Percentiles rank a stretch among this genome's conserved stretches.
Evolutionary conservation across 2,888 invertebrate species (phyloP).

Genomic region (Tipula vernalis): DNA sequence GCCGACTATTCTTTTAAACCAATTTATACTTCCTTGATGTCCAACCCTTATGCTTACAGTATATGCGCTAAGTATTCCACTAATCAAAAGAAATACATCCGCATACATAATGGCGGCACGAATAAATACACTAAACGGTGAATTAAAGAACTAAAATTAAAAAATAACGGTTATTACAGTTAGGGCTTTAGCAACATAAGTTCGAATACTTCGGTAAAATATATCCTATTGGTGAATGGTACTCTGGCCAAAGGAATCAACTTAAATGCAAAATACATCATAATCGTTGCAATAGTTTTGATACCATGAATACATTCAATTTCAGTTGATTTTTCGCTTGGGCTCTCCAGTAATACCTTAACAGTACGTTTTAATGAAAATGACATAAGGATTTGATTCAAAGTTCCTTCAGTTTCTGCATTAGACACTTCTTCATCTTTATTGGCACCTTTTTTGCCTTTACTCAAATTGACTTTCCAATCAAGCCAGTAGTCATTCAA

Average conservation of each 20-base stretch:
- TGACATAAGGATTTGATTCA: constrained; percentile 32
- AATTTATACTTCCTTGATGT: constrained; percentile 40
- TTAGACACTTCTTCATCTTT: constrained; percentile 19
- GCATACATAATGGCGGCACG: constrained; percentile 52
- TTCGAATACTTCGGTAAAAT: constrained; percentile 42
- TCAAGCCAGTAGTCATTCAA: constrained; percentile 33
- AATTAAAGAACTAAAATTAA: constrained; percentile 39
- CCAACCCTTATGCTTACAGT: constrained; percentile 43
- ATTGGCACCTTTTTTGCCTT: constrained; percentile 23
- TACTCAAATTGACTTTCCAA: constrained; percentile 13
- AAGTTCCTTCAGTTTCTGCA: neutral
- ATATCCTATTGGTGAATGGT: constrained; percentile 49
- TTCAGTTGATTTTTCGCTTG: constrained; percentile 39
- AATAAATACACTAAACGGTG: constrained; percentile 45
- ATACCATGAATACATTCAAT: constrained; percentile 60
- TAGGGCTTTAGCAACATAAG: neutral
- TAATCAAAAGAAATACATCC: constrained; percentile 52
- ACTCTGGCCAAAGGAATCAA: constrained; percentile 47
- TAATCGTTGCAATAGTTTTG: constrained; percentile 48
- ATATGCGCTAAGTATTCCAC: constrained; percentile 51
- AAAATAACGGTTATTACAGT: neutral
- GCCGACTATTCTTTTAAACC: constrained; percentile 43
- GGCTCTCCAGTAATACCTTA: constrained; percentile 39
- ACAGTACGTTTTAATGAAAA: constrained; percentile 56
- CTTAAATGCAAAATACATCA: constrained; percentile 52